Evolutionary conservation across 2,797 vertebrate genomes (phyloP), one percentile per base, ranked within the genome.

Genomic region (Catostomus latipinnis): DNA sequence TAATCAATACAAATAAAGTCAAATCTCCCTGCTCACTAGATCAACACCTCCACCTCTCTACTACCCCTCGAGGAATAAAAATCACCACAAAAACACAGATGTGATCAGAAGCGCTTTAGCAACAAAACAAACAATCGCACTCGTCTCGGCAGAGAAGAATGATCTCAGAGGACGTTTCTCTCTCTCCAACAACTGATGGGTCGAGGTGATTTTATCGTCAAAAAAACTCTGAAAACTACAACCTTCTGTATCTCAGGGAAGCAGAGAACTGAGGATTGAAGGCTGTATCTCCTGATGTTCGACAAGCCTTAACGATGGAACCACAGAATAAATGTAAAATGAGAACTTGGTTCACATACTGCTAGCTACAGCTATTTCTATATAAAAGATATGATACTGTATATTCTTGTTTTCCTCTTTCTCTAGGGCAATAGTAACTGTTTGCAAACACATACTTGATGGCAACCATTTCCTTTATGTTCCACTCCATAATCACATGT

Each of bases 161-260:
- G 50, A 57, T 77, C 75, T 69, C 73, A 60, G 56, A 16, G 57
- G 71, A 22, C 34, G 52, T 48, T 66, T 65, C 54, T 54, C 49
- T 50, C 45, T 52, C 70, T 57, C 22, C 34, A 53, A 8, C 62
- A 48, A 12, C 9, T 45, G 6, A 63, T 58, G 74, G 48, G 53
- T 83, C 68, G 85, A 74, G 83, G 86, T 84, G 88, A 91, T 91
- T 80, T 73, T 68, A 83, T 92, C 75, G 87, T 91, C 90, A 84
- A 81, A 91, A 90, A 61, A 63, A 63, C 88, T 90, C 93, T 92
- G 90, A 92, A 91, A 88, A 90, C 88, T 91, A 92, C 93, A 93
- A 95, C 91, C 92, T 95, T 96, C 95, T 95, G 96, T 96, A 96
- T 97, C 97, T 99, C 98, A 99, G 97, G 97, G 97, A 99, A 97